Percentiles rank a stretch among this genome's conserved stretches.
Conservation (phyloP, 1,140 invertebrate species). For the Rhyacophila brunnea region DNA sequence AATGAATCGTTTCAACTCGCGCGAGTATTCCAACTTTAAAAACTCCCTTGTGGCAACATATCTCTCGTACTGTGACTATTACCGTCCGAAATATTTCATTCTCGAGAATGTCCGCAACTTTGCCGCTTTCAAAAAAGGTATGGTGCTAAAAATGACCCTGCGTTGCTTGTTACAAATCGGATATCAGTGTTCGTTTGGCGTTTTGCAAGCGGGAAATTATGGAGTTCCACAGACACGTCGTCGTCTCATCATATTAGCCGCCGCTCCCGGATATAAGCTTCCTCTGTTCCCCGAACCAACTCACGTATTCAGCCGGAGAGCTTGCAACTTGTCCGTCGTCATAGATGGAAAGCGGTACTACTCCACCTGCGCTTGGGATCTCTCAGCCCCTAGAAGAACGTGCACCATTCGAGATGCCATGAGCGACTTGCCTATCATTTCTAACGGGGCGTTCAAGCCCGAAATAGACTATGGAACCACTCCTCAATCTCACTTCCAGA, state of each 20-base stretch:
- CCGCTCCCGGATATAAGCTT: constrained; percentile 77
- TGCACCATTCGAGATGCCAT: constrained; percentile 80
- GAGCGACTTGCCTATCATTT: constrained; percentile 77
- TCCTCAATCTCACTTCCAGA: constrained; percentile 76
- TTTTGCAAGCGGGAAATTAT: constrained; percentile 84
- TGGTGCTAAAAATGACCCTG: constrained; percentile 81
- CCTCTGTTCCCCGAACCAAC: constrained; percentile 79
- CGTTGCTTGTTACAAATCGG: constrained; percentile 79
- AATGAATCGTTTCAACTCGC: constrained; percentile 85
- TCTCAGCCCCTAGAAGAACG: constrained; percentile 69
- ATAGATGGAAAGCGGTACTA: constrained; percentile 69
- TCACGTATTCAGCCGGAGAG: constrained; percentile 74
- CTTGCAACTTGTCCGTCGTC: constrained; percentile 68
- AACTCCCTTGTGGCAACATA: constrained; percentile 85
- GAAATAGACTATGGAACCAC: constrained; percentile 75
- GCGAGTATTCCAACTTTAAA: constrained; percentile 87
- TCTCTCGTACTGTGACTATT: constrained; percentile 84
- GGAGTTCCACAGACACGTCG: constrained; percentile 82
- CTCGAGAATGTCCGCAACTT: constrained; percentile 89
- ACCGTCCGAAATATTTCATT: constrained; percentile 80
- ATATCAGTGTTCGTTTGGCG: constrained; percentile 85
- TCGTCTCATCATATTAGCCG: constrained; percentile 78
- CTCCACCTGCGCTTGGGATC: constrained; percentile 46
- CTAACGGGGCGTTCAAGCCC: constrained; percentile 68
- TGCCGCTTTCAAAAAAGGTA: constrained; percentile 73